These are phyloP conservation scores for Trachemys scripta DNA, from an alignment of 2,113 vertebrate species.

Conservation along the genomic window DNA sequence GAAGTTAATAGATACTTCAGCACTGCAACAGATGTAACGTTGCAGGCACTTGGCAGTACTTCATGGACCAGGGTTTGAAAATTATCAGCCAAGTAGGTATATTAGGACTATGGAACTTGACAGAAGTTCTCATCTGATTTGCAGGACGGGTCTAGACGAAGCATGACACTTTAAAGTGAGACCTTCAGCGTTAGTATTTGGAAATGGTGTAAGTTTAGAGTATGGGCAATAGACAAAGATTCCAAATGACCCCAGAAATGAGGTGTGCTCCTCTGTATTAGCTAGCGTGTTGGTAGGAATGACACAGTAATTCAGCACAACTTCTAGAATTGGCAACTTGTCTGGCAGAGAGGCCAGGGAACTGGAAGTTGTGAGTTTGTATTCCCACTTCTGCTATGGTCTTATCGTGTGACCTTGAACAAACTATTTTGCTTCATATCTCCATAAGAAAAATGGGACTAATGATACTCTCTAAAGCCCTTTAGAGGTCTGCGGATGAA, in stretches of 20 bases:
- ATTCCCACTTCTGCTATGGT: neutral
- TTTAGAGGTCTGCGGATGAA: neutral
- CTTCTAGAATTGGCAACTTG: neutral
- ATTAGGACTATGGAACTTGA: neutral
- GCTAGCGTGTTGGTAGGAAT: neutral
- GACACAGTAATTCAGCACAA: neutral
- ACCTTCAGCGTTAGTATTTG: neutral
- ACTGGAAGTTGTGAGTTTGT: neutral
- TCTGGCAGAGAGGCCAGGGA: neutral
- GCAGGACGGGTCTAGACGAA: neutral
- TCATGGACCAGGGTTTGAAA: neutral
- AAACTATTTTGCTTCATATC: neutral
- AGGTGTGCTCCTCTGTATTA: neutral
- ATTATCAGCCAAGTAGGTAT: too few relatives aligned
- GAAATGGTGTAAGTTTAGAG: neutral
- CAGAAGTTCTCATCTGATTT: neutral
- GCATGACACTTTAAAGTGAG: neutral
- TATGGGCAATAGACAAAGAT: neutral
- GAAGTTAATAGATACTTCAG: neutral
- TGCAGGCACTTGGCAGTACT: neutral
- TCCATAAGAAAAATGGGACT: accelerated
- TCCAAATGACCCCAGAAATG: neutral
- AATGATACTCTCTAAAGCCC: neutral
- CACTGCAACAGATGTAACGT: neutral
- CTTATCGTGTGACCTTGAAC: accelerated